These are phyloP conservation scores for Cervus canadensis DNA, from an alignment of 2,113 vertebrate genomes.

Conservation along the genomic window DNA sequence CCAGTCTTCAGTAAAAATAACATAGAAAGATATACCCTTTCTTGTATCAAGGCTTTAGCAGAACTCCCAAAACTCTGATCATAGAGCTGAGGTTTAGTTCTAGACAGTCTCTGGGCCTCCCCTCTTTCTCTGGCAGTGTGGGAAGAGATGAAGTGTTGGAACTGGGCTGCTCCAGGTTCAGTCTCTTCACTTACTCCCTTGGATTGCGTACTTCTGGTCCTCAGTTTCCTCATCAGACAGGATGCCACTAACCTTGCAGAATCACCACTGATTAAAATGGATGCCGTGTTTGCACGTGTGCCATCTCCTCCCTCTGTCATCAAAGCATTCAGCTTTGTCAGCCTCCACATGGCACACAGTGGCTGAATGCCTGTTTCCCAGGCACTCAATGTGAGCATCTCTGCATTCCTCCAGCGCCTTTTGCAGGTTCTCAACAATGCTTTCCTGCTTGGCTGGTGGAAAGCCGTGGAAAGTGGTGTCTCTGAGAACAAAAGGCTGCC, in stretches of 20 bases:
- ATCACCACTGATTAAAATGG: background rate
- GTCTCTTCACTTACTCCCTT: background rate
- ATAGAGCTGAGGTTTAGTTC: background rate
- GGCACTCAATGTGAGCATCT: background rate
- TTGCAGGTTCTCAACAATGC: background rate
- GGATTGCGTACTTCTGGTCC: background rate
- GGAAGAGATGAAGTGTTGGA: background rate
- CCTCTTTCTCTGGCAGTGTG: background rate
- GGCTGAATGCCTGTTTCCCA: background rate
- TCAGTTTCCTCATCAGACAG: background rate
- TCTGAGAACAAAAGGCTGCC: background rate
- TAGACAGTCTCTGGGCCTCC: background rate
- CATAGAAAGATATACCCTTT: background rate
- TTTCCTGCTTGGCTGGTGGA: background rate
- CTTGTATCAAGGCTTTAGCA: background rate
- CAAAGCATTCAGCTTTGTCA: background rate
- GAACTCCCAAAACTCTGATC: background rate
- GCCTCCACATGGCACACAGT: background rate
- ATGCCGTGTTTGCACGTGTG: background rate
- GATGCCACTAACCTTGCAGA: background rate
- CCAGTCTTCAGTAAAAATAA: background rate
- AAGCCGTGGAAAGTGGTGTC: background rate
- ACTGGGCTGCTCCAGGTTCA: background rate
- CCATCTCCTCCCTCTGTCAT: background rate
- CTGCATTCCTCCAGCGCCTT: background rate